A percentile compares a stretch with the other conserved stretches of the same genome.
These are phyloP conservation scores for Tetropium fuscum DNA, from an alignment of 2,888 invertebrate genomes.

Conservation along the genomic window DNA sequence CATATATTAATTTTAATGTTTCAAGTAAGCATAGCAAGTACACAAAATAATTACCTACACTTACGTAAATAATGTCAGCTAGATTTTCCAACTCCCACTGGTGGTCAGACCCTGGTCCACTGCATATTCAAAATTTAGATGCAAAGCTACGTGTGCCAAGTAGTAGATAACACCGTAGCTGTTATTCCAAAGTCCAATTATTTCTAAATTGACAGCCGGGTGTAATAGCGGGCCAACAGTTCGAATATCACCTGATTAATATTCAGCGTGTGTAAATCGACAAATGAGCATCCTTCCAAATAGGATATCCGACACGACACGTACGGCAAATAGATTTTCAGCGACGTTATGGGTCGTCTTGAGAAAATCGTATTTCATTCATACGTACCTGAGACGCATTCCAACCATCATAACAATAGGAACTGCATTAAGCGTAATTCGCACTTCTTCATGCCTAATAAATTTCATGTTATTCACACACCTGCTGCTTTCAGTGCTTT, in stretches of 20 bases:
- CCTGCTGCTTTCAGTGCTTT: no score
- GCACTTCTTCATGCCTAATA: constrained; percentile 34
- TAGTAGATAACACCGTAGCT: no score
- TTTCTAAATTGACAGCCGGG: no score
- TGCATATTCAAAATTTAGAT: no score
- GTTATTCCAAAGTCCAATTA: no score
- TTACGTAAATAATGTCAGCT: no score
- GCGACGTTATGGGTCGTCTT: constrained; percentile 20
- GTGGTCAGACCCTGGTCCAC: no score
- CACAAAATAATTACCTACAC: no score
- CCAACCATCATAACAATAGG: background rate
- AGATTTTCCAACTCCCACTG: no score
- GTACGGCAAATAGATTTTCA: constrained; percentile 46
- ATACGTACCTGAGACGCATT: constrained; percentile 7
- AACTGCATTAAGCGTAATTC: constrained; percentile 30
- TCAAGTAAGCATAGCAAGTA: no score
- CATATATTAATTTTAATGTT: no score
- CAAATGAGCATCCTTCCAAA: constrained; percentile 45
- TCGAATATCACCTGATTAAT: constrained; percentile 39
- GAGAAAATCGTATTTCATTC: constrained; percentile 9
- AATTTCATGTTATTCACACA: constrained; percentile 18
- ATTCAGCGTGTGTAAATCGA: constrained; percentile 40
- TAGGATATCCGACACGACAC: constrained; percentile 44
- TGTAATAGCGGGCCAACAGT: constrained; percentile 17
- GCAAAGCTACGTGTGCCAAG: no score